Conservation (phyloP, 1,140 invertebrate genomes). For the Rhagoletis zephyria region DNA sequence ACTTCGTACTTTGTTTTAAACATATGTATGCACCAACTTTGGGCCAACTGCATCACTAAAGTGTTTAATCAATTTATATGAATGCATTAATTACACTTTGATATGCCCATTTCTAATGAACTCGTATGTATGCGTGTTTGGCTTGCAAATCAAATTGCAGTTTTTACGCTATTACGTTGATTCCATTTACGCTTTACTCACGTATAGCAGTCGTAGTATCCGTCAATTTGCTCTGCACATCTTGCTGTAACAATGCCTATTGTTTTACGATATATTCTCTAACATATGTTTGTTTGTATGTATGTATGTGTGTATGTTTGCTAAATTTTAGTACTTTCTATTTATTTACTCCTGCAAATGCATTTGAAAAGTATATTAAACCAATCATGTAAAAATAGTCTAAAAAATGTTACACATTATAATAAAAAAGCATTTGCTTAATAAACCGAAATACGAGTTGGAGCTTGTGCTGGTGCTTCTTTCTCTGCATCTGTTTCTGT, state of each 20-base stretch:
- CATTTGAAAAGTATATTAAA: slow-evolving; percentile 41
- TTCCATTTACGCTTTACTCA: neutral
- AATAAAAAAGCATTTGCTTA: slow-evolving; percentile 47
- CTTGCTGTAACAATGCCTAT: neutral
- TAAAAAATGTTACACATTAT: slow-evolving; percentile 42
- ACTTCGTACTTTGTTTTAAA: slow-evolving; percentile 40
- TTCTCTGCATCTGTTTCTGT: neutral
- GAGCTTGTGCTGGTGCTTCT: neutral
- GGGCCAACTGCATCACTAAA: slow-evolving; percentile 37
- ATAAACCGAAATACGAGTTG: slow-evolving; percentile 42
- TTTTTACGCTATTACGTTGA: neutral
- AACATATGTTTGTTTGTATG: neutral
- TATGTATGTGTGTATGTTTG: slow-evolving; percentile 11
- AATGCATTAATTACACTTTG: slow-evolving; percentile 35
- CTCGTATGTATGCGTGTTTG: neutral
- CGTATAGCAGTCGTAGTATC: neutral
- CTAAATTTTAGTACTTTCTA: slow-evolving; percentile 3
- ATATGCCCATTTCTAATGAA: slow-evolving; percentile 30
- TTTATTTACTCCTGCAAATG: slow-evolving; percentile 34
- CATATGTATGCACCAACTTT: slow-evolving; percentile 18
- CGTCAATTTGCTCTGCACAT: neutral
- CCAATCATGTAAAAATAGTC: slow-evolving; percentile 10
- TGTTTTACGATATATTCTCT: neutral
- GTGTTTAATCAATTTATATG: slow-evolving; percentile 19
- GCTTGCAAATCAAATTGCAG: neutral